Percentiles rank a stretch among this genome's conserved stretches.
phyloP scores from a whole-genome alignment of 64 coral and sea anemone species.

The Dendronephthya gigantea region DNA sequence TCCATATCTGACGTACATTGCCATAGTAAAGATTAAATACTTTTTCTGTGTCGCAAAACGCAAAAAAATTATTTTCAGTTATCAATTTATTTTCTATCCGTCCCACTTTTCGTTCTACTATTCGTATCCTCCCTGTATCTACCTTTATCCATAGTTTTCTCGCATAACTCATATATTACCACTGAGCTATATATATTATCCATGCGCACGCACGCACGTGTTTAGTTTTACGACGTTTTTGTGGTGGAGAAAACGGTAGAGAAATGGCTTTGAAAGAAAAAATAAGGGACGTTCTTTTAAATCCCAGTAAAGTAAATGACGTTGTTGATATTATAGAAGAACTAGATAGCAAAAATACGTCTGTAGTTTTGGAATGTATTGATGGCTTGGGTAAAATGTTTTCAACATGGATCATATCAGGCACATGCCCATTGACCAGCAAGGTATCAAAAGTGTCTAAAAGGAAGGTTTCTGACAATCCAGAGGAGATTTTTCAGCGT shows the following conservation, averaged over 20 bases:
- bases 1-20: no score
- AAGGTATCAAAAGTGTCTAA: not conserved
- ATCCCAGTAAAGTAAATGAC: not conserved
- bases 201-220: no score
- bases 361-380: slow-evolving; percentile 1
- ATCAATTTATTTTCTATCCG: no score
- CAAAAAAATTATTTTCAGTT: no score
- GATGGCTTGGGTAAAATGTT: not conserved
- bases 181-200: no score
- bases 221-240: not conserved
- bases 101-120: no score
- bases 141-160: not conserved
- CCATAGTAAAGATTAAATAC: no score
- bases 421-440: not conserved
- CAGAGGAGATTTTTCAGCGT: not conserved
- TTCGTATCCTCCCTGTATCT: no score
- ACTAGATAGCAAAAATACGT: not conserved
- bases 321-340: slow-evolving; percentile 2
- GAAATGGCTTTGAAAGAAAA: not conserved
- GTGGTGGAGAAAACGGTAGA: not conserved
- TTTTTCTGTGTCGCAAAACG: no score
- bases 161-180: not conserved
- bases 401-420: not conserved
- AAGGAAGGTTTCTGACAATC: not conserved
- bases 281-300: not conserved